Evolutionary conservation across 2,797 vertebrate species (phyloP), one percentile per base, ranked within the genome.

Genomic region (Botia almorhae): DNA sequence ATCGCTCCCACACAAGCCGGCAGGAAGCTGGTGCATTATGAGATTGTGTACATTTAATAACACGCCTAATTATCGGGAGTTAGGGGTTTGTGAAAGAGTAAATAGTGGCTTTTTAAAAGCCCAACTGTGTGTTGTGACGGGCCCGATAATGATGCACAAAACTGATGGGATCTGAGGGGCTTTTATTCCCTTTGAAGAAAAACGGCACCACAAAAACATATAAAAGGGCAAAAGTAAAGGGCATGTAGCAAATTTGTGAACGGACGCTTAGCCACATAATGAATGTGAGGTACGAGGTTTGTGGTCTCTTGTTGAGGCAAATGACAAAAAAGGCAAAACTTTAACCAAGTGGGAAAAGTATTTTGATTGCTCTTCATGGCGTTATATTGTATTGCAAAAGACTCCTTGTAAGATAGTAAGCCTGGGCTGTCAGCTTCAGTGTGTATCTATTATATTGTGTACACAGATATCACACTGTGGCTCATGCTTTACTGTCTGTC

Each of bases 1-100:
- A 91, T 94, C 89, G 91, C 94, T 93, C 92, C 92, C 89, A 86
- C 90, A 90, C 91, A 87, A 89, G 87, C 55, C 88, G 85, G 89
- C 89, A 91, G 93, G 93, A 95, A 95, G 93, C 93, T 90, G 92
- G 86, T 91, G 93, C 90, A 95, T 94, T 93, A 89, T 83, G 82
- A 93, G 91, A 95, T 87, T 89, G 90, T 88, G 90, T 92, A 93
- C 91, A 90, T 85, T 92, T 90, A 93, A 94, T 91, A 91, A 93
- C 92, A 91, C 84, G 33, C 85, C 82, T 92, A 94, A 93, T 93
- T 92, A 84, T 81, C 63, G 69, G 39, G 91, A 90, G 89, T 78
- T 80, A 88, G 71, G 74, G 82, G 75, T 65, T 83, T 82, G 77
- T 83, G 72, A 92, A 89, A 88, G 82, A 11, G 58, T 81, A 90